Base-by-base conservation (phyloP, 2,888 invertebrate species). In the Andrena chrysosceles region DNA sequence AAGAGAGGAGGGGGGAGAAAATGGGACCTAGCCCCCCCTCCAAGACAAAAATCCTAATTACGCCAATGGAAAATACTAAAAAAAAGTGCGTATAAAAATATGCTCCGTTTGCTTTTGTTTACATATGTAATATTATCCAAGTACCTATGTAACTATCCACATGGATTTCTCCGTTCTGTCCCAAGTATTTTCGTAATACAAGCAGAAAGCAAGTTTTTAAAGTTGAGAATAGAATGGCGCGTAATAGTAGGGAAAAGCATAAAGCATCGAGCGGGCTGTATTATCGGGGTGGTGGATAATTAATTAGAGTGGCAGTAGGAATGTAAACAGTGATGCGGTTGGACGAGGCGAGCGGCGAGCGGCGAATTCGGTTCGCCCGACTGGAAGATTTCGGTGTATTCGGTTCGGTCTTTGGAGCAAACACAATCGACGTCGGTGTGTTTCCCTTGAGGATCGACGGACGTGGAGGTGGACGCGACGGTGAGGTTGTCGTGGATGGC, bases 291-390 rank as follows among this genome's bases (percentile, higher is more conserved):
- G 89, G 79, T 85, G 81, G 89, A 90, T 92, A 93, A 93, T 93
- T 93, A 93, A 93, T 93, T 92, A 89, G 89, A 93, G 93, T 93
- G 91, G 90, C 86, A 88, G 87, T 70, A 60, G 74, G 60, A 75
- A 83, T 83, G 92, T 89, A 93, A 93, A 93, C 88, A 93, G 87
- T 84, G 84, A 86, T 88, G 86, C 67, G 64, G 80, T 72, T 68
- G 77, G 70, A 81, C 76, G 72, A 77, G 35, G 62, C 74, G 74
- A 77, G 66, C 56, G 33, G 62, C 74, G 74, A 78, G 66, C 56
- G 72, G 68, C 79, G 77, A 59, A 63, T 63, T 72, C 20, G 35
- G 54, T 85, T 78, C 79, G 74, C 69, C 70, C 84, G 73, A 76
- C 82, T 80, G 76, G 80, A 81, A 81, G 79, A 81, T 81, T 81